Evolutionary conservation across 2,888 invertebrate genomes (phyloP).

Genomic region (Torymus tubicola): DNA sequence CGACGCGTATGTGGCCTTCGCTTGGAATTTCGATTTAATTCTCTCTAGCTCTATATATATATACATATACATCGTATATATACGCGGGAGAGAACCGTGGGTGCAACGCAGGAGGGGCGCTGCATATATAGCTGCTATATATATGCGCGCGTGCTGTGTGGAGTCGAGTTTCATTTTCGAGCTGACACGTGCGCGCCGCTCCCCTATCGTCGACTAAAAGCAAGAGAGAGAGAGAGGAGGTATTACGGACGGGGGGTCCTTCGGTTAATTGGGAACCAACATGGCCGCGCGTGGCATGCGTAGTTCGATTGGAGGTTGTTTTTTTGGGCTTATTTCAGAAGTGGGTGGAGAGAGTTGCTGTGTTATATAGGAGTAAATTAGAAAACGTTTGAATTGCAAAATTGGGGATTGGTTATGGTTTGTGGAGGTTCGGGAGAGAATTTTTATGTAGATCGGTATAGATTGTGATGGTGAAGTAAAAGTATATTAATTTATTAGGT

Average conservation of each 20-base stretch:
- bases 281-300: constrained; percentile 60
- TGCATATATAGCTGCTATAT: no score
- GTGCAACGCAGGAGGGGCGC: neutral
- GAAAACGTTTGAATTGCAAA: no score
- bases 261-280: constrained; percentile 71
- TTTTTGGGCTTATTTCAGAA: neutral
- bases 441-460: no score
- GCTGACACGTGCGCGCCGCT: constrained; percentile 36
- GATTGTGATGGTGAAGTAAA: no score
- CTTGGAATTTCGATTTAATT: constrained; percentile 35
- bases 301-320: neutral
- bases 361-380: no score
- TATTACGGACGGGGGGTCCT: constrained; percentile 59
- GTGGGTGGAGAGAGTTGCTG: no score
- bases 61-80: neutral
- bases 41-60: neutral
- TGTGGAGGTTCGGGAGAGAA: no score
- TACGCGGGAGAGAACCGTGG: neutral
- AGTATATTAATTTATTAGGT: no score
- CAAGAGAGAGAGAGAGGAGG: neutral
- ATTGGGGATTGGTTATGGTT: no score
- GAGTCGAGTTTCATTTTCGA: constrained; percentile 24
- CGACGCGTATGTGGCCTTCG: neutral
- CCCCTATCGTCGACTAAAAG: constrained; percentile 20
- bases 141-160: neutral